Evolutionary conservation across 2,797 vertebrate genomes (phyloP).

Genomic region (Babyrousa celebensis): DNA sequence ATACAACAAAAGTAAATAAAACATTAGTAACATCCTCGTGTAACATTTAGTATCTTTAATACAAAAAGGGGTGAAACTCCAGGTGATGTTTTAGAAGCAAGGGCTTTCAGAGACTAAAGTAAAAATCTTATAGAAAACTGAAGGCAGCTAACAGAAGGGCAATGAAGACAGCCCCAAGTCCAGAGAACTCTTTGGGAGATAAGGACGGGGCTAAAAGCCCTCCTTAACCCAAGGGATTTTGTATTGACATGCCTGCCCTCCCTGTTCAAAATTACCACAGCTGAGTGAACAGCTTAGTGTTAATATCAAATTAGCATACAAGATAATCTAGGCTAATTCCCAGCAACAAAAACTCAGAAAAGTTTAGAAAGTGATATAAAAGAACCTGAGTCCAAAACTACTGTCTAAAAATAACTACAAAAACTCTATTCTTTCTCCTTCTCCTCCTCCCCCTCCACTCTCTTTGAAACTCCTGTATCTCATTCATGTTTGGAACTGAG

Average conservation of each 20-base stretch:
- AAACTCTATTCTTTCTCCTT: neutral
- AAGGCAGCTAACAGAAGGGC: neutral
- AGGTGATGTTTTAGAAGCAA: conserved; percentile 31
- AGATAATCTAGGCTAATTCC: conserved; percentile 54
- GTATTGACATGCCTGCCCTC: neutral
- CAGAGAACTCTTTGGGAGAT: neutral
- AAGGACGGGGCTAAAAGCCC: conserved; percentile 1
- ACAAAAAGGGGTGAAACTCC: neutral
- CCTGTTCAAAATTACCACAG: conserved; percentile 23
- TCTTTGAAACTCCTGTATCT: neutral
- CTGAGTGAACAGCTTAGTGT: neutral
- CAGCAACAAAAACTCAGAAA: neutral
- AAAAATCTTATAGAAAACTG: conserved; percentile 1
- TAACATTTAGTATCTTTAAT: neutral
- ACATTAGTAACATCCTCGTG: neutral
- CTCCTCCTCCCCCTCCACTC: neutral
- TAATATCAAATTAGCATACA: conserved; percentile 38
- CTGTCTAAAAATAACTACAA: neutral
- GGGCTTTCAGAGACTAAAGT: neutral
- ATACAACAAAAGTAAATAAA: neutral
- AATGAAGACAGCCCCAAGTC: neutral
- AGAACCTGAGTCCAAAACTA: neutral
- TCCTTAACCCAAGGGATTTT: neutral
- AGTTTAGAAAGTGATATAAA: conserved; percentile 27
- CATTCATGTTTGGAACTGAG: neutral